Conservation (phyloP, 1,140 invertebrate genomes). For the Chironomus striatipennis region DNA sequence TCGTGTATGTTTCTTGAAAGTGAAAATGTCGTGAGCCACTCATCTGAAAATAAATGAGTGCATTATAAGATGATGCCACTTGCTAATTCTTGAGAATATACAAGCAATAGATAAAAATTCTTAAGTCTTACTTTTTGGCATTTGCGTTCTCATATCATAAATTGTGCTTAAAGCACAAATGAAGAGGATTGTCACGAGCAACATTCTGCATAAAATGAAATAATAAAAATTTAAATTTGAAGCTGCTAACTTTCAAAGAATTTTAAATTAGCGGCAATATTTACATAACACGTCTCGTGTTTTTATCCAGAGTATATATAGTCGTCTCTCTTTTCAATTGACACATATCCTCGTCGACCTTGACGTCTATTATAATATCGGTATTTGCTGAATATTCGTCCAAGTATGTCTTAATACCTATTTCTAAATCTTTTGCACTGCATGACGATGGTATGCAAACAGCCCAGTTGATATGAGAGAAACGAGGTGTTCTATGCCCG, state of each 20-base stretch:
- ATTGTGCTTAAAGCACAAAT: constrained; percentile 36
- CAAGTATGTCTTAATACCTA: constrained; percentile 36
- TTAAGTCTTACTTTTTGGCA: constrained; percentile 6
- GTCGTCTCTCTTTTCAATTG: constrained; percentile 37
- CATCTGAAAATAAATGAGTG: constrained; percentile 38
- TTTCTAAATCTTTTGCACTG: constrained; percentile 46
- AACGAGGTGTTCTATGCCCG: constrained; percentile 52
- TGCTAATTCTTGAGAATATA: not conserved
- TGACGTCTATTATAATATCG: constrained; percentile 43
- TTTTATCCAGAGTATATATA: constrained; percentile 31
- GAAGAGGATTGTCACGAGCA: constrained; percentile 37
- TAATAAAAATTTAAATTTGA: not conserved
- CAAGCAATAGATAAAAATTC: too few relatives aligned
- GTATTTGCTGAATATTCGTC: constrained; percentile 33
- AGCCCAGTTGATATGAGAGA: constrained; percentile 53
- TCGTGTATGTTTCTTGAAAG: constrained; percentile 49
- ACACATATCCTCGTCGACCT: constrained; percentile 50
- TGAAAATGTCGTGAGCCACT: constrained; percentile 50
- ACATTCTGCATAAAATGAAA: constrained; percentile 31
- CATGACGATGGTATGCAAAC: constrained; percentile 52
- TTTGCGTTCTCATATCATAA: constrained; percentile 30
- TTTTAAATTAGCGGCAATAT: constrained; percentile 5
- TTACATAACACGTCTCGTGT: constrained; percentile 45
- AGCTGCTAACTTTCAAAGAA: not conserved
- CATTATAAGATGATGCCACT: not conserved